These are phyloP conservation scores for Embiotoca jacksoni DNA, from an alignment of 2,113 vertebrate genomes.

Conservation along the genomic window DNA sequence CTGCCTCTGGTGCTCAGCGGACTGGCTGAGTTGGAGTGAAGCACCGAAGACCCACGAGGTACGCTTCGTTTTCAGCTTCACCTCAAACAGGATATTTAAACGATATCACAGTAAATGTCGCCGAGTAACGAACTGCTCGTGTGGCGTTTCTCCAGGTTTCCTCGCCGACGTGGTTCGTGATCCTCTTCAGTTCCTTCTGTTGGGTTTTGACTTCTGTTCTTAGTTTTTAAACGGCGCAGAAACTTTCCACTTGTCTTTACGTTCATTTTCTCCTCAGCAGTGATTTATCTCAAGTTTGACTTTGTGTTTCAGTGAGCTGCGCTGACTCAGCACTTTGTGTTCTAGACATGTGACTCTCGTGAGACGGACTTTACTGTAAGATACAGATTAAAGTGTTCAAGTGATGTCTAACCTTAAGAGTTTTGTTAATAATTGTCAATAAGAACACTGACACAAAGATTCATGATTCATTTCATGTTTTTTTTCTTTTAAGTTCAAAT, in stretches of 20 bases:
- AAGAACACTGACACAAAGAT: background rate
- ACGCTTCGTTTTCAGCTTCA: background rate
- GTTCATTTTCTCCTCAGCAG: conserved; percentile 4
- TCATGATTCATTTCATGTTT: background rate
- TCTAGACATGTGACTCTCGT: background rate
- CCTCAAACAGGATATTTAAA: background rate
- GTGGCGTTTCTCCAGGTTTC: conserved; percentile 30
- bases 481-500: conserved; percentile 14
- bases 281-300: conserved; percentile 12
- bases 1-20: conserved; percentile 88
- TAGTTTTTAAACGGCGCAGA: background rate
- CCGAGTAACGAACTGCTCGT: background rate
- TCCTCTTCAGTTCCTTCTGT: background rate
- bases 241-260: background rate
- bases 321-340: conserved; percentile 15
- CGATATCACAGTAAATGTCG: no score
- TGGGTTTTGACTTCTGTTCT: conserved; percentile 8
- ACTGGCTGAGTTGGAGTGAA: conserved; percentile 86
- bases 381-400: conserved; percentile 24
- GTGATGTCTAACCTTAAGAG: background rate
- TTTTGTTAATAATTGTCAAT: background rate
- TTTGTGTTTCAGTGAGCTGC: conserved; percentile 1
- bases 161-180: background rate
- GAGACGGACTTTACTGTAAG: background rate
- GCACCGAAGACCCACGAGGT: background rate